These are phyloP conservation scores for Thamnophis sirtalis DNA, from an alignment of 2,113 vertebrate genomes.

Conservation along the genomic window DNA sequence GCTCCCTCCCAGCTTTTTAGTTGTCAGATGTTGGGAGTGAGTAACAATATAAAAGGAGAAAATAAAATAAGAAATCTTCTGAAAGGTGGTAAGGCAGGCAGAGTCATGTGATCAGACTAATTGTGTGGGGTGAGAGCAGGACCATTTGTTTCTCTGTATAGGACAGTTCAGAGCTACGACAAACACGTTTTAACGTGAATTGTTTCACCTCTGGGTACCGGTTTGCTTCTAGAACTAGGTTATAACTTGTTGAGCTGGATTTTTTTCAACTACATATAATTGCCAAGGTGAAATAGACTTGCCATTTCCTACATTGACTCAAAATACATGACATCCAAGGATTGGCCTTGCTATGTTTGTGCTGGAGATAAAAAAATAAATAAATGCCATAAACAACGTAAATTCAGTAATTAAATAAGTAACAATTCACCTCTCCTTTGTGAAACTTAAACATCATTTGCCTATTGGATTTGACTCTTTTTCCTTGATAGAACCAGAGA, in stretches of 20 bases:
- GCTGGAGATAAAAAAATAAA: not conserved
- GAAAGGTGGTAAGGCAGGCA: not conserved
- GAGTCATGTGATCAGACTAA: not conserved
- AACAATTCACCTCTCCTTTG: not conserved
- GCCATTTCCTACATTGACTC: not conserved
- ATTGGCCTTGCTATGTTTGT: not conserved
- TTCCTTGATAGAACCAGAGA: not conserved
- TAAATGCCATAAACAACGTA: not conserved
- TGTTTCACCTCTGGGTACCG: not conserved
- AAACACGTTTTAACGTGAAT: not conserved
- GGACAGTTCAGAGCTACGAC: not conserved
- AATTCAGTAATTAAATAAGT: not conserved
- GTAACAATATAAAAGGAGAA: not conserved
- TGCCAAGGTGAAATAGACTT: not conserved
- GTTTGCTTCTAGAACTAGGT: not conserved
- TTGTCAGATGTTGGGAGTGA: not conserved
- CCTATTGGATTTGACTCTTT: not conserved
- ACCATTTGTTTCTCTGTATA: not conserved
- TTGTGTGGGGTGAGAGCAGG: not conserved
- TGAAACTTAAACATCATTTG: not conserved
- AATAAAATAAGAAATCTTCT: not conserved
- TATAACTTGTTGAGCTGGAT: not conserved
- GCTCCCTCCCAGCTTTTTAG: not conserved
- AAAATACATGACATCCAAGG: not conserved
- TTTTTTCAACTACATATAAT: not conserved